These are phyloP conservation scores for Diaprepes abbreviatus DNA, from an alignment of 2,888 invertebrate genomes.

Conservation along the genomic window DNA sequence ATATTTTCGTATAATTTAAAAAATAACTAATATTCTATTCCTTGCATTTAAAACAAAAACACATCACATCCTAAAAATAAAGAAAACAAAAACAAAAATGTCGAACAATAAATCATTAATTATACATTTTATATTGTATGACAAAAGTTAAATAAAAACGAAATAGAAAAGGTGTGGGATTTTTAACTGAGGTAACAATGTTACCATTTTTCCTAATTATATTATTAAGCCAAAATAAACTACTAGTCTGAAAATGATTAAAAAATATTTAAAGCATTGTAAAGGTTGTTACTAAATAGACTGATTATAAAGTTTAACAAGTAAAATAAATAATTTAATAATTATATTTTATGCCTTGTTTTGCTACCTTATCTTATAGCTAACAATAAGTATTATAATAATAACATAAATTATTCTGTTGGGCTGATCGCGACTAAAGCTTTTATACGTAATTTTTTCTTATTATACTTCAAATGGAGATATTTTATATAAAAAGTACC, in stretches of 20 bases:
- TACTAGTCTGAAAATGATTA: neutral
- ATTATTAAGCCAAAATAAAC: constrained; percentile 9
- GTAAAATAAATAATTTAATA: constrained; percentile 56
- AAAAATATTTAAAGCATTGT: constrained; percentile 21
- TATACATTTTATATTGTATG: neutral
- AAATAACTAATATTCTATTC: constrained; percentile 15
- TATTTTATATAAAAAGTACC: neutral
- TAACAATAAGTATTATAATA: constrained; percentile 7
- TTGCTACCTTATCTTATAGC: constrained; percentile 47
- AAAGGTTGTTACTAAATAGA: constrained; percentile 34
- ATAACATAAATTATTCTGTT: neutral
- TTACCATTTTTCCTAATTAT: constrained; percentile 1
- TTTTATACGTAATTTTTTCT: neutral
- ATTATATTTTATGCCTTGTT: constrained; percentile 52
- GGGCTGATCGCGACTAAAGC: constrained; percentile 18
- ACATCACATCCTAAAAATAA: constrained; percentile 20
- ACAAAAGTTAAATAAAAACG: neutral
- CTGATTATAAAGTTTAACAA: constrained; percentile 51
- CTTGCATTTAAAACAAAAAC: constrained; percentile 1
- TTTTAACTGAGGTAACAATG: neutral
- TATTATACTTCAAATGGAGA: neutral
- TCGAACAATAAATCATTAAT: neutral
- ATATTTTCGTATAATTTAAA: constrained; percentile 10
- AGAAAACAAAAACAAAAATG: neutral
- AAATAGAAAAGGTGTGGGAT: neutral